Evolutionary conservation across 2,797 vertebrate species (phyloP), one percentile per base, ranked within the genome.

Genomic region (Perdix hodgsoniae): DNA sequence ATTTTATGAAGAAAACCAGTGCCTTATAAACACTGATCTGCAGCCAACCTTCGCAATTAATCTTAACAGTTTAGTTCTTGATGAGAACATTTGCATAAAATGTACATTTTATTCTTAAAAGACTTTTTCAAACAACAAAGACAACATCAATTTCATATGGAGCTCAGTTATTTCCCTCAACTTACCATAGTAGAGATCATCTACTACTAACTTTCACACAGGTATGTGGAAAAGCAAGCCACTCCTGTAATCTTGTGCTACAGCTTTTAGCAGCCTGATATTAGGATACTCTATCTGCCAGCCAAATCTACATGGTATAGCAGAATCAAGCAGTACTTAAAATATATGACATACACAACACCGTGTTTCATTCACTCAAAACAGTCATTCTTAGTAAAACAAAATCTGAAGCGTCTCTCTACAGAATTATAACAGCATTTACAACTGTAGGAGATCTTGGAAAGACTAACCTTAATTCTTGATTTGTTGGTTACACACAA

Each of bases 401-500:
- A 60, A 56, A 37, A 54, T 9, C 6, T 22, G n/a, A 47, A 74
- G 64, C 80, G 24, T 83, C 49, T 90, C 83, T 90, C 76, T 64
- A 59, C 39, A 63, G 24, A 72, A 17, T 65, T 63, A 70, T n/a
- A 72, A 23, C 9, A 74, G 17, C 22, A n/a, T 61, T 65, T 52
- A 90, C n/a, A 90, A 66, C 31, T n/a, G 26, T 14, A 77, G 39
- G 18, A 88, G 39, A 66, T 60, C 52, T 82, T 70, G 69, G 67
- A 79, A 87, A 90, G 64, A 87, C 57, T 42, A 94, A 82, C 31
- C 26, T 71, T 81, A 44, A 50, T 31, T 77, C 64, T 73, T 89
- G 16, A 94, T 71, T 85, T 81, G 45, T 26, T 13, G 9, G 26
- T 64, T 79, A 87, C 45, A 81, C 15, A 70, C 60, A 65, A 78